Evolutionary conservation across 2,888 invertebrate species (phyloP), one percentile per base, ranked within the genome.

Genomic region (Hyppa rectilinea): DNA sequence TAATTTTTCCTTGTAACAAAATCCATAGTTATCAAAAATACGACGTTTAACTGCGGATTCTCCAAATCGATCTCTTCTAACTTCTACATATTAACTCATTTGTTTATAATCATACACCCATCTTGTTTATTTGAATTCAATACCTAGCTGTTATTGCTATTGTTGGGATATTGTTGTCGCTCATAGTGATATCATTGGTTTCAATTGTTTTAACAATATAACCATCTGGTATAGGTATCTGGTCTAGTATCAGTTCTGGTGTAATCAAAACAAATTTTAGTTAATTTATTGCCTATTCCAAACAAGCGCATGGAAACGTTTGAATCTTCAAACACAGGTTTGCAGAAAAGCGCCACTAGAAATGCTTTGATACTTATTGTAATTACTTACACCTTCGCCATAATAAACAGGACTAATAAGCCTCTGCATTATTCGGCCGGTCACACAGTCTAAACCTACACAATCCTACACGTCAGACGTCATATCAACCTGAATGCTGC

Each of bases 401-500:
- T 58, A 12, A 63, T 14, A 34, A 49, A 38, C 34, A 12, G 20
- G n/a, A 47, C 9, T 64, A 23, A 36, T 45, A 38, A 45, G 29
- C n/a, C 23, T 59, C 43, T 40, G 29, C 38, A 34, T 50, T 60
- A n/a, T 23, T 34, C 10, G 7, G 36, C 26, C 29, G 43, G 23
- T 66, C 56, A 61, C 47, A 50, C 38, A 73, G 4, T 52, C 10
- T 14, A 36, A 61, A 67, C 20, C 12, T 20, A 52, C 80, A 52
- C 53, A 73, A 34, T 49, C 14, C 34, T 14, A 50, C 4, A 23
- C 50, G 6, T 40, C 17, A 9, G 38, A 45, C 9, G 23, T 50
- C 56, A 75, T 31, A 75, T 49, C 17, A 58, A 62, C 20, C 52
- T 49, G 47, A 58, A 49, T 67, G 59, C 68, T 63, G 29, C 59